phyloP scores from a whole-genome alignment of 2,113 vertebrate species.

The Oreochromis tanganicae region DNA sequence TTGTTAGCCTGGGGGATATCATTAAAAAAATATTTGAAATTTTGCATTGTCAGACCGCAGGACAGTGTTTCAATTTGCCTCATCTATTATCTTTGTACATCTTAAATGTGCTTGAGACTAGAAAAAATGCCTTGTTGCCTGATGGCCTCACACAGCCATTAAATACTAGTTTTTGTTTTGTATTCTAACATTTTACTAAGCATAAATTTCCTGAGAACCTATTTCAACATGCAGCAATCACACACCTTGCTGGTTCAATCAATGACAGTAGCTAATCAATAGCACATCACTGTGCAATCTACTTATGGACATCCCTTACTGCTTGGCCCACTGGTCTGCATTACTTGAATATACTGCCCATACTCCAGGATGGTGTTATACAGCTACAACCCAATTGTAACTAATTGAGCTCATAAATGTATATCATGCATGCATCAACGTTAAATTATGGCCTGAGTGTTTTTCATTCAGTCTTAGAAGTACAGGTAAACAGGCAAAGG shows the following conservation, averaged over 20 bases:
- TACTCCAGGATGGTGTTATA: slow-evolving; percentile 5
- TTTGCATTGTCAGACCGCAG: not conserved
- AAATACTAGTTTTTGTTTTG: not conserved
- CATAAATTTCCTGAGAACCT: not conserved
- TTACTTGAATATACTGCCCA: slow-evolving; percentile 7
- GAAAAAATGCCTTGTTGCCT: not conserved
- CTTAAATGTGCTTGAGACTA: not conserved
- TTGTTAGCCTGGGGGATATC: not conserved
- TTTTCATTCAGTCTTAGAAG: slow-evolving; percentile 28
- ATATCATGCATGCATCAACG: slow-evolving; percentile 23
- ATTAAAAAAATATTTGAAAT: not conserved
- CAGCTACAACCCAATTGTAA: not conserved
- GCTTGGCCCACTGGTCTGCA: slow-evolving; percentile 3
- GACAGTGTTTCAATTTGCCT: not conserved
- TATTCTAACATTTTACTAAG: not conserved
- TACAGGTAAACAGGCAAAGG: not conserved
- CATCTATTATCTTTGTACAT: not conserved
- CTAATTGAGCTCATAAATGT: slow-evolving; percentile 19
- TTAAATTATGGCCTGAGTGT: slow-evolving; percentile 23
- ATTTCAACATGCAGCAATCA: slow-evolving; percentile 25
- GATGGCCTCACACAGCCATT: not conserved
- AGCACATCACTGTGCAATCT: slow-evolving; percentile 43
- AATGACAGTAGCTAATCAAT: slow-evolving; percentile 43
- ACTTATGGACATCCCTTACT: slow-evolving; percentile 38
- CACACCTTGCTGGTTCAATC: slow-evolving; percentile 34